phyloP scores from a whole-genome alignment of 2,888 invertebrate species.

The Eueremaeus valkanovi region DNA sequence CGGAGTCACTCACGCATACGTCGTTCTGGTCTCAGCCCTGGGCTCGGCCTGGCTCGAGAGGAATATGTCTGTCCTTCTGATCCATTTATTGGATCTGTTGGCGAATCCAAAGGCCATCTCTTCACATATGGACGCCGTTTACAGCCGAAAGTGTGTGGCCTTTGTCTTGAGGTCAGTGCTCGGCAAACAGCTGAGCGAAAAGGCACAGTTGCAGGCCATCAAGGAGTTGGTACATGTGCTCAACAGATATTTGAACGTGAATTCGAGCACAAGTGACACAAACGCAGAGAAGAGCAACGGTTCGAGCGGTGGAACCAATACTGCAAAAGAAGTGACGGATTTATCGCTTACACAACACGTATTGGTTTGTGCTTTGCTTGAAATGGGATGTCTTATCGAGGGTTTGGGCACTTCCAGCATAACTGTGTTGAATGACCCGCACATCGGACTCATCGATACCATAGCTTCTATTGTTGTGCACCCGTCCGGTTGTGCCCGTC shows the following conservation, averaged over 20 bases:
- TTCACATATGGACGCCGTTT: slow-evolving; percentile 95
- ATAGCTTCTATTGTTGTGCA: slow-evolving; percentile 80
- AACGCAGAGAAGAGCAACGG: slow-evolving; percentile 9
- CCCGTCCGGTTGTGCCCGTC: slow-evolving; percentile 85
- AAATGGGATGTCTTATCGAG: slow-evolving; percentile 81
- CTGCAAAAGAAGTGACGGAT: slow-evolving; percentile 36
- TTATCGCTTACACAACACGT: slow-evolving; percentile 84
- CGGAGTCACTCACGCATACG: slow-evolving; percentile 95
- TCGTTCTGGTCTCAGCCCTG: slow-evolving; percentile 87
- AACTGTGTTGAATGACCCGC: slow-evolving; percentile 80
- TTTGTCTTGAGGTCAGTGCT: slow-evolving; percentile 87
- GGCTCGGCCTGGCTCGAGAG: slow-evolving; percentile 93
- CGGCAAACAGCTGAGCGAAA: slow-evolving; percentile 92
- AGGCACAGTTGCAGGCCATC: slow-evolving; percentile 86
- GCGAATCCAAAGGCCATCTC: slow-evolving; percentile 93
- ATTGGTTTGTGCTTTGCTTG: slow-evolving; percentile 86
- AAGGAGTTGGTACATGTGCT: slow-evolving; percentile 89
- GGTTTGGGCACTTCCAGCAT: slow-evolving; percentile 92
- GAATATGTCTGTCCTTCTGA: slow-evolving; percentile 77
- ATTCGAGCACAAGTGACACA: slow-evolving; percentile 19
- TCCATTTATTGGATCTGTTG: slow-evolving; percentile 81
- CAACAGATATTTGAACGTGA: slow-evolving; percentile 45
- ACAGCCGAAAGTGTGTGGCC: slow-evolving; percentile 93
- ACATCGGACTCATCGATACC: slow-evolving; percentile 72
- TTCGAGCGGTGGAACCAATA: background rate